Evolutionary conservation across 2,797 vertebrate genomes (phyloP).

Genomic region (Muscicapa striata): DNA sequence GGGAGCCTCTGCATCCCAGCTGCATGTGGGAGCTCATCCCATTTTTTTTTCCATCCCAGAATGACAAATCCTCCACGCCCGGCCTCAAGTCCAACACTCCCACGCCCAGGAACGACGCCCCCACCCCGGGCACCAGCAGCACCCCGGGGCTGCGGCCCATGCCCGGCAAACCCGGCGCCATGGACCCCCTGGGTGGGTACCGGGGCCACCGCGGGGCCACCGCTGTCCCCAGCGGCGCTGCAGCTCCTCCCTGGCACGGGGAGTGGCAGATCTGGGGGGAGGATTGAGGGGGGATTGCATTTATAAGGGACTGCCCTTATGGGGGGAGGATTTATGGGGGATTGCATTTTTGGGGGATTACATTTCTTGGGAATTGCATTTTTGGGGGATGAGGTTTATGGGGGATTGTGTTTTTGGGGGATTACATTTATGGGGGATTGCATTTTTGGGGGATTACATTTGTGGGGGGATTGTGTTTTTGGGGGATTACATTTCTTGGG

Average conservation of each 20-base stretch:
- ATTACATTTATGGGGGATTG: too few relatives aligned
- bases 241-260: rapidly evolving
- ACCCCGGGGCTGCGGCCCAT: conserved; percentile 91
- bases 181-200: conserved; percentile 82
- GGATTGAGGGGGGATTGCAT: background rate
- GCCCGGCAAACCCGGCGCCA: conserved; percentile 88
- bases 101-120: conserved; percentile 90
- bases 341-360: too few relatives aligned
- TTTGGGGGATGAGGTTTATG: too few relatives aligned
- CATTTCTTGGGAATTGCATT: background rate
- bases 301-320: background rate
- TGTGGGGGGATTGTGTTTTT: too few relatives aligned
- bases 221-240: rapidly evolving
- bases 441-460: too few relatives aligned
- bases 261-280: too few relatives aligned
- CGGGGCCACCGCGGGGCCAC: background rate
- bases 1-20: rapidly evolving
- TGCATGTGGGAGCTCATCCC: background rate
- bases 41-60: conserved; percentile 70
- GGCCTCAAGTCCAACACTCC: conserved; percentile 96
- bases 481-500: too few relatives aligned
- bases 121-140: conserved; percentile 93
- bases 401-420: too few relatives aligned
- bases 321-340: too few relatives aligned
- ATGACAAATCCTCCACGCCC: conserved; percentile 94